Conservation (phyloP, 2,113 vertebrate genomes). For the Tragulus kanchil region DNA sequence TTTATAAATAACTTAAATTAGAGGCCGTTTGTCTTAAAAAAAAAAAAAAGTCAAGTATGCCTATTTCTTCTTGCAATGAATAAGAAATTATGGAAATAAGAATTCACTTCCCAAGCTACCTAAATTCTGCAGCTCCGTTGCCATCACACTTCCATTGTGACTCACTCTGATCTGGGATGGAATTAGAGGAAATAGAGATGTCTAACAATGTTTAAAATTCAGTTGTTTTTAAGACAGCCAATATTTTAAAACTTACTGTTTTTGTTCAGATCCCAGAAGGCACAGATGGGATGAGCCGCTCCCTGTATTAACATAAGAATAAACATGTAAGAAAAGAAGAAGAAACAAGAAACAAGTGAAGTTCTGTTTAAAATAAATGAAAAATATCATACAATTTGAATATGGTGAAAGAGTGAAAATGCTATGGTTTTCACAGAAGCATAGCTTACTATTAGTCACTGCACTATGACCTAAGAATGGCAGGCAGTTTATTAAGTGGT, state of each 20-base stretch:
- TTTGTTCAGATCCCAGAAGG: constrained; percentile 96
- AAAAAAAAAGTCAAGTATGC: not conserved
- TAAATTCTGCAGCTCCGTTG: not conserved
- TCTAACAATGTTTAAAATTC: constrained; percentile 63
- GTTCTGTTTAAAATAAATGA: constrained; percentile 49
- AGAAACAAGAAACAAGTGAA: not conserved
- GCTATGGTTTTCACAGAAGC: constrained; percentile 13
- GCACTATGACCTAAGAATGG: not conserved
- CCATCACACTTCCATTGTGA: not conserved
- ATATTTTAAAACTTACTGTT: constrained; percentile 90
- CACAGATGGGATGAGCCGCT: constrained; percentile 88
- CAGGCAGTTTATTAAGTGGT: not conserved
- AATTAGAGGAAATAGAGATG: not conserved
- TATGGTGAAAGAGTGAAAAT: not conserved
- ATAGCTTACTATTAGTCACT: accelerated
- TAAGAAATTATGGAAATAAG: not conserved
- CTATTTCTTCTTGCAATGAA: not conserved
- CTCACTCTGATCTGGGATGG: constrained; percentile 21
- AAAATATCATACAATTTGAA: not conserved
- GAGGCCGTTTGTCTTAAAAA: not conserved
- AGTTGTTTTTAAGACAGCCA: constrained; percentile 58
- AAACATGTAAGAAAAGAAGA: constrained; percentile 42
- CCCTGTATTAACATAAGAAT: constrained; percentile 86
- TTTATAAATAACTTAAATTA: not conserved
- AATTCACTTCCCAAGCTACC: not conserved